Evolutionary conservation across 2,797 vertebrate genomes (phyloP), one percentile per base, ranked within the genome.

Genomic region (Ara ararauna): DNA sequence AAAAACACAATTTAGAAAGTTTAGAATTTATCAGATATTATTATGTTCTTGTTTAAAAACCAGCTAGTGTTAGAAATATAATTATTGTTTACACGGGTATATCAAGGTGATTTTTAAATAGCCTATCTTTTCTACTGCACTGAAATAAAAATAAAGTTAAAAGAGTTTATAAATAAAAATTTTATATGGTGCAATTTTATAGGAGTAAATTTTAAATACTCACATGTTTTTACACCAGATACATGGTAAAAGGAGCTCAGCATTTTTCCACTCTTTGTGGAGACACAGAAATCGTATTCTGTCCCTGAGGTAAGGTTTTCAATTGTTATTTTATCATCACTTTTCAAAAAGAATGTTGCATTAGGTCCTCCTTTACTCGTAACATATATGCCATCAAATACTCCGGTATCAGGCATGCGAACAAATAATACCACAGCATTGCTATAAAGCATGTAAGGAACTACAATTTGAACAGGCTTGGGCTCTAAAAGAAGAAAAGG

Each of bases 311-410:
- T 98, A 87, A 99, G 98, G 80, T 97, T 97, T 74, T 77, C 91
- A 50, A 99, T 27, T 20, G 79, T 92, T 87, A 98, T 86, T 89
- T 96, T 97, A 26, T 96, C 93, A 93, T 97, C 90, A 1, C 61
- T 96, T 32, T 96, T 73, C 70, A 97, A 89, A 83, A 97, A 73
- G 34, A 94, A 87, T 11, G 96, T 97, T 82, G 89, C 87, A 70
- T 97, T 96, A 78, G 90, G 97, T 19, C 94, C 93, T 87, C 84
- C 92, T 75, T 94, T 94, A 24, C 34, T 96, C 85, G 75, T 96
- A 96, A 99, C 88, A 90, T 94, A 94, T 58, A 98, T 51, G 9
- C 98, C 98, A 94, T 99, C 98, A 89, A 97, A 98, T 70, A 98
- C 62, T 87, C 98, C 98, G 20, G 22, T 40, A 30, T 85, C 89